phyloP scores from a whole-genome alignment of 2,797 vertebrate species.

The Pseudocheirus occidentalis region DNA sequence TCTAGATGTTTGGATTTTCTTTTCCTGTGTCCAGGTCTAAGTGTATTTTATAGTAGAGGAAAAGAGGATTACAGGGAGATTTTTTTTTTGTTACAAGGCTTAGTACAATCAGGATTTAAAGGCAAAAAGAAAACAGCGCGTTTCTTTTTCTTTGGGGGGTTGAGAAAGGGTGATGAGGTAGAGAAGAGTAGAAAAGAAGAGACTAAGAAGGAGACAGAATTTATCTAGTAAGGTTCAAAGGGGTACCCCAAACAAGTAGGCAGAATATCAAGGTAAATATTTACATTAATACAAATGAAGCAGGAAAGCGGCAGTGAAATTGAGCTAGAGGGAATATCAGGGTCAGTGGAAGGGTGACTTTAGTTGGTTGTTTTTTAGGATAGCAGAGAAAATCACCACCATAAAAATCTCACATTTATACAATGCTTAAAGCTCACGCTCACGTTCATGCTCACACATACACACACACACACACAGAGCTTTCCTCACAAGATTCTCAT shows the following conservation, averaged over 20 bases:
- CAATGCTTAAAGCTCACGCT: background rate
- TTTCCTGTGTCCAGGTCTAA: constrained; percentile 68
- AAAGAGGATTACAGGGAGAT: constrained; percentile 60
- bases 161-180: constrained; percentile 20
- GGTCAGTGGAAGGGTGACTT: background rate
- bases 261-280: constrained; percentile 5
- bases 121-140: constrained; percentile 62
- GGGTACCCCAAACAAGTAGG: constrained; percentile 10
- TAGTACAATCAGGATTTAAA: constrained; percentile 74
- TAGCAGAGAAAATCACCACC: background rate
- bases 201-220: background rate
- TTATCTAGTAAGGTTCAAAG: constrained; percentile 33
- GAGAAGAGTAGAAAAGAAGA: background rate
- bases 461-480: background rate
- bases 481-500: background rate
- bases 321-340: background rate
- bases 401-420: background rate
- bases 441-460: no score
- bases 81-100: constrained; percentile 66
- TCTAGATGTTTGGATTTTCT: background rate
- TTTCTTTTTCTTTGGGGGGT: background rate
- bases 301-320: background rate
- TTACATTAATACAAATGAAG: background rate
- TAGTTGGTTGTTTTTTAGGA: background rate
- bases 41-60: constrained; percentile 61